phyloP scores from a whole-genome alignment of 2,797 vertebrate species.

The Hyperoplus lanceolatus region DNA sequence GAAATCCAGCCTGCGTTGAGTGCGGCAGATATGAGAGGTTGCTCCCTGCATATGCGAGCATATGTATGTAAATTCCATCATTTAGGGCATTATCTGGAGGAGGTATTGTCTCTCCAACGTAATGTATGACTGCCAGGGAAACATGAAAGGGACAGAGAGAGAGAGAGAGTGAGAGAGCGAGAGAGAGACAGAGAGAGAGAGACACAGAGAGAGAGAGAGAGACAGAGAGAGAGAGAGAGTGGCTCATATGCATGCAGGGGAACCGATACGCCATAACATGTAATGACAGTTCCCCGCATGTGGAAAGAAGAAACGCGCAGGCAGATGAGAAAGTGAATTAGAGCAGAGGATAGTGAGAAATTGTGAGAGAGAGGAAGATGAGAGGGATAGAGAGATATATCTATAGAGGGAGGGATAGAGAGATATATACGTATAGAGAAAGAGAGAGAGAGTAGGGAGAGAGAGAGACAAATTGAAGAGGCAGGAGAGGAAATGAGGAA shows the following conservation, averaged over 20 bases:
- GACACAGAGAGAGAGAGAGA: slow-evolving; percentile 62
- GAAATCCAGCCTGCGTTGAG: slow-evolving; percentile 61
- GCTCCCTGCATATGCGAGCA: slow-evolving; percentile 73
- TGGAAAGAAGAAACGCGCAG: slow-evolving; percentile 70
- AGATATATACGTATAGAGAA: background rate
- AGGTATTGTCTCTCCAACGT: slow-evolving; percentile 86
- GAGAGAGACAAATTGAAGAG: slow-evolving; percentile 38
- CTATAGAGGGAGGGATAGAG: background rate
- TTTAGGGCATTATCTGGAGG: slow-evolving; percentile 89
- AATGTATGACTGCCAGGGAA: slow-evolving; percentile 82
- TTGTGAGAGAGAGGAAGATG: slow-evolving; percentile 53
- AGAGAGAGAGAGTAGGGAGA: slow-evolving; percentile 19
- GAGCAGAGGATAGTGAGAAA: slow-evolving; percentile 49
- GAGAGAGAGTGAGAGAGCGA: slow-evolving; percentile 46
- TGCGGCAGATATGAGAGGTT: slow-evolving; percentile 71
- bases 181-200: too few relatives aligned
- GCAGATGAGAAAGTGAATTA: slow-evolving; percentile 74
- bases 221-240: slow-evolving; percentile 60
- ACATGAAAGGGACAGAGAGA: slow-evolving; percentile 78
- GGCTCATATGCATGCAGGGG: slow-evolving; percentile 75
- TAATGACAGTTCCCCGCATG: slow-evolving; percentile 81
- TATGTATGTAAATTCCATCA: slow-evolving; percentile 89
- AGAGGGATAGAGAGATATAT: slow-evolving; percentile 28
- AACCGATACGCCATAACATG: slow-evolving; percentile 80
- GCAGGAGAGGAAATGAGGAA: slow-evolving; percentile 37